Conservation (phyloP, 2,888 invertebrate species). For the Melieria picta region DNA sequence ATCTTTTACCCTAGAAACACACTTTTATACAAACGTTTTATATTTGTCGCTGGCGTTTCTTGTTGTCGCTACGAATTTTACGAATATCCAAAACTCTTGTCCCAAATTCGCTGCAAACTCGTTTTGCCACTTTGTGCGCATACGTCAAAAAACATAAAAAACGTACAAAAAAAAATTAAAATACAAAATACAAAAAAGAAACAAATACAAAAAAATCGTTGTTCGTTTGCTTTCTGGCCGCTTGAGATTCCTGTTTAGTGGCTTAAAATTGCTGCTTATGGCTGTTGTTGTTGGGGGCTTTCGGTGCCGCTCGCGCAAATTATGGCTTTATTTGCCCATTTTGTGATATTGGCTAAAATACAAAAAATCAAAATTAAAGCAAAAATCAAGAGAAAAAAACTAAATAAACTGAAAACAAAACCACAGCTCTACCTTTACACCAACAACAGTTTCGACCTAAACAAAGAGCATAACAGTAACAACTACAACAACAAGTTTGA, state of each 20-base stretch:
- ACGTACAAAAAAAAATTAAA: too few relatives aligned
- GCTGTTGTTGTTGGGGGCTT: too few relatives aligned
- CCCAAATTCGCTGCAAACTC: conserved; percentile 34
- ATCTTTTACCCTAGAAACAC: too few relatives aligned
- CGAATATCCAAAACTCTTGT: conserved; percentile 19
- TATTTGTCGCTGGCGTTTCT: too few relatives aligned
- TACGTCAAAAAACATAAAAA: too few relatives aligned
- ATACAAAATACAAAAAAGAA: too few relatives aligned
- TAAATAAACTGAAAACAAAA: too few relatives aligned
- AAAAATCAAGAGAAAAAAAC: too few relatives aligned
- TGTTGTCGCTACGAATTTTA: background rate
- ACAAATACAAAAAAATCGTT: too few relatives aligned
- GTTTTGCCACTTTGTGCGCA: conserved; percentile 1
- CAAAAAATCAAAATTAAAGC: too few relatives aligned
- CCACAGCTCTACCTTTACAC: background rate
- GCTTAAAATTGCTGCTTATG: background rate
- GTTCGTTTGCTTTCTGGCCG: background rate
- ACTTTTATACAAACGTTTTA: too few relatives aligned
- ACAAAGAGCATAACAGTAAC: background rate
- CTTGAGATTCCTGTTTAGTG: conserved; percentile 4
- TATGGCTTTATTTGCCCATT: background rate
- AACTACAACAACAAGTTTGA: background rate
- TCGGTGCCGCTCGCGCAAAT: too few relatives aligned
- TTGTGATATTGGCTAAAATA: background rate
- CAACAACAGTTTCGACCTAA: background rate